Evolutionary conservation across 1,140 invertebrate species (phyloP).

Genomic region (Archegozetes longisetosus): DNA sequence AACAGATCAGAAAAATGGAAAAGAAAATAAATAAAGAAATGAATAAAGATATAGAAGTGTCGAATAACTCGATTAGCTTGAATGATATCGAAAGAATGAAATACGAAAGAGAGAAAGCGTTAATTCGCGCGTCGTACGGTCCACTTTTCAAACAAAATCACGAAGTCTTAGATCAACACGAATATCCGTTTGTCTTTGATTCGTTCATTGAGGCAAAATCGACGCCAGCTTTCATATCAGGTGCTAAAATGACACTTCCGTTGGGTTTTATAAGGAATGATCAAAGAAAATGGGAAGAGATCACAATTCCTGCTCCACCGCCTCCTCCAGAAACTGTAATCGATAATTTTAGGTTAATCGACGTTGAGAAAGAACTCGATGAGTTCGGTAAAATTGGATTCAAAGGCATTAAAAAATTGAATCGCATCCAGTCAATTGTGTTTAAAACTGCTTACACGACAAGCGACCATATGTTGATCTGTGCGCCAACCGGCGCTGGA

Average conservation of each 20-base stretch:
- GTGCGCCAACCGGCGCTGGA: constrained; percentile 87
- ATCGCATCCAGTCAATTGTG: constrained; percentile 89
- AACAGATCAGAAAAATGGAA: constrained; percentile 17
- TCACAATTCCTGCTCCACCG: constrained; percentile 57
- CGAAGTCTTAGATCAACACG: constrained; percentile 35
- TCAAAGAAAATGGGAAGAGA: constrained; percentile 61
- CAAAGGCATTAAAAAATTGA: constrained; percentile 63
- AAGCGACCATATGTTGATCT: constrained; percentile 75
- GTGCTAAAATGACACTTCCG: constrained; percentile 53
- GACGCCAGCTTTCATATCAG: constrained; percentile 55
- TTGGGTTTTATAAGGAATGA: constrained; percentile 49
- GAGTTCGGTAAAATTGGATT: constrained; percentile 71
- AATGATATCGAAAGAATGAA: constrained; percentile 4
- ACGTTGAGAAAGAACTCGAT: constrained; percentile 13
- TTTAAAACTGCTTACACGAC: constrained; percentile 91
- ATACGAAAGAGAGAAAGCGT: constrained; percentile 1
- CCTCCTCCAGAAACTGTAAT: not conserved
- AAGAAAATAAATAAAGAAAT: constrained; percentile 15
- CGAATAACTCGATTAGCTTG: not conserved
- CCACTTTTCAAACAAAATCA: constrained; percentile 27
- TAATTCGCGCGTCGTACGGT: constrained; percentile 24
- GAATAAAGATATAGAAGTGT: constrained; percentile 1
- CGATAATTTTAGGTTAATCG: constrained; percentile 9
- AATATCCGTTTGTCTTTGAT: constrained; percentile 74
- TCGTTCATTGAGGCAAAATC: constrained; percentile 47